Percentiles rank a stretch among this genome's conserved stretches.
These are phyloP conservation scores for Piscicola geometra DNA, from an alignment of 2,888 invertebrate genomes.

Conservation along the genomic window DNA sequence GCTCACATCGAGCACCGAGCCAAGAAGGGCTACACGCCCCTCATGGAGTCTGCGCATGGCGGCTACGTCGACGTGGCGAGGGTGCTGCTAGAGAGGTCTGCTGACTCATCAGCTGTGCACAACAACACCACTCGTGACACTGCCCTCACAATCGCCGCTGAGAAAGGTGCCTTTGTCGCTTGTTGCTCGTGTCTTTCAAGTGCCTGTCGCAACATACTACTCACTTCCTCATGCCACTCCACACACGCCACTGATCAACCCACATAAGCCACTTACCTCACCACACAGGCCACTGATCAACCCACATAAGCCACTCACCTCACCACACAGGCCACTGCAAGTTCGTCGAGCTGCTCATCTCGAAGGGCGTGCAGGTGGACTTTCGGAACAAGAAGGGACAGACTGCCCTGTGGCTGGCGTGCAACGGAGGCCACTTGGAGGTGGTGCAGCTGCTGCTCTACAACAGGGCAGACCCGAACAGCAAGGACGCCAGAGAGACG, in stretches of 20 bases:
- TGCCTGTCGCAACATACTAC: no score
- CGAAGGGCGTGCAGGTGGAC: slow-evolving; percentile 80
- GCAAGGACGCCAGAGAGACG: slow-evolving; percentile 93
- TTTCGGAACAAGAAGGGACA: slow-evolving; percentile 99
- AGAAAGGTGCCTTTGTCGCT: slow-evolving; percentile 64
- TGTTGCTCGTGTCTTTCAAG: no score
- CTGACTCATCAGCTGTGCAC: slow-evolving; percentile 96
- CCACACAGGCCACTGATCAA: not conserved
- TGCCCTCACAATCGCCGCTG: slow-evolving; percentile 95
- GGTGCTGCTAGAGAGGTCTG: slow-evolving; percentile 88
- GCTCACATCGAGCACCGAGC: slow-evolving; percentile 98
- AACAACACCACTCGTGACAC: slow-evolving; percentile 96
- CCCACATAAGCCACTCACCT: slow-evolving; percentile 57
- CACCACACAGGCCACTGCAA: slow-evolving; percentile 76
- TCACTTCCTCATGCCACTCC: no score
- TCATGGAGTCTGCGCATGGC: slow-evolving; percentile 99
- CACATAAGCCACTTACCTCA: no score
- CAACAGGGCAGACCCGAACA: slow-evolving; percentile 88
- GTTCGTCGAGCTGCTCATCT: slow-evolving; percentile 61
- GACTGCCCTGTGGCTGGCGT: slow-evolving; percentile 96
- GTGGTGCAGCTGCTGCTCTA: slow-evolving; percentile 88
- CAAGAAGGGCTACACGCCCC: slow-evolving; percentile 93
- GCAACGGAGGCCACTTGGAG: slow-evolving; percentile 86
- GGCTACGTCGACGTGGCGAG: slow-evolving; percentile 97
- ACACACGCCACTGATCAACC: not conserved